A percentile compares a stretch with the other conserved stretches of the same genome.
Evolutionary conservation across 2,888 invertebrate species (phyloP).

Genomic region (Coleophora flavipennella): DNA sequence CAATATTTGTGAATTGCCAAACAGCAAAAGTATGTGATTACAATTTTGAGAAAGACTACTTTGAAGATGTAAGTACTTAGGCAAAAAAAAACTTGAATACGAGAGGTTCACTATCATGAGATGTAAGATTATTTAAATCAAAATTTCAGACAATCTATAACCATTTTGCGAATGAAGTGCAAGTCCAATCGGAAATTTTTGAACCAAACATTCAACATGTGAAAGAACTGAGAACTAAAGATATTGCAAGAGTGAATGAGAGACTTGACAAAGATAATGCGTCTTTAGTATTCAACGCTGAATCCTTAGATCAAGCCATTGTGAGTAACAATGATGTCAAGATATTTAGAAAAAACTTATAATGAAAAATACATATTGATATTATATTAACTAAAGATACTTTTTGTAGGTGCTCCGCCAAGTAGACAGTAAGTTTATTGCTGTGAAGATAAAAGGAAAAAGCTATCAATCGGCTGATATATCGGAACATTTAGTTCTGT

Average conservation of each 20-base stretch:
- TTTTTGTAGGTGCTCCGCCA: slow-evolving; percentile 76
- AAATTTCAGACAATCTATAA: slow-evolving; percentile 48
- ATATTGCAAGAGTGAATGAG: slow-evolving; percentile 36
- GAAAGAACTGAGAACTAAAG: slow-evolving; percentile 28
- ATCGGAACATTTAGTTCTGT: slow-evolving; percentile 72
- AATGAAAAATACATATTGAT: too few species aligned
- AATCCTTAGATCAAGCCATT: slow-evolving; percentile 36
- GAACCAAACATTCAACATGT: slow-evolving; percentile 37
- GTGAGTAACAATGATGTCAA: slow-evolving; percentile 20
- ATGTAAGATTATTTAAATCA: too few species aligned
- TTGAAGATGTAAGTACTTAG: slow-evolving; percentile 35
- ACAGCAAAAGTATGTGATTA: slow-evolving; percentile 24
- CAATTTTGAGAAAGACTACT: slow-evolving; percentile 37
- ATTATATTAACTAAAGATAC: too few species aligned
- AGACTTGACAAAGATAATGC: slow-evolving; percentile 37
- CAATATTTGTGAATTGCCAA: slow-evolving; percentile 51
- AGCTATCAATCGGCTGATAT: slow-evolving; percentile 25
- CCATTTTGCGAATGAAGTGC: slow-evolving; percentile 59
- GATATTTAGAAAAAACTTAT: neutral
- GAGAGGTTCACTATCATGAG: too few species aligned
- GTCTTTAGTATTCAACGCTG: slow-evolving; percentile 39
- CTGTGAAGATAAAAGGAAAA: slow-evolving; percentile 46
- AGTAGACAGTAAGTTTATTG: slow-evolving; percentile 82
- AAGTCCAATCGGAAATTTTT: slow-evolving; percentile 54
- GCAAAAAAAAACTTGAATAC: neutral